Evolutionary conservation across 2,888 invertebrate species (phyloP), one percentile per base, ranked within the genome.

Genomic region (Cyaniris semiargus): DNA sequence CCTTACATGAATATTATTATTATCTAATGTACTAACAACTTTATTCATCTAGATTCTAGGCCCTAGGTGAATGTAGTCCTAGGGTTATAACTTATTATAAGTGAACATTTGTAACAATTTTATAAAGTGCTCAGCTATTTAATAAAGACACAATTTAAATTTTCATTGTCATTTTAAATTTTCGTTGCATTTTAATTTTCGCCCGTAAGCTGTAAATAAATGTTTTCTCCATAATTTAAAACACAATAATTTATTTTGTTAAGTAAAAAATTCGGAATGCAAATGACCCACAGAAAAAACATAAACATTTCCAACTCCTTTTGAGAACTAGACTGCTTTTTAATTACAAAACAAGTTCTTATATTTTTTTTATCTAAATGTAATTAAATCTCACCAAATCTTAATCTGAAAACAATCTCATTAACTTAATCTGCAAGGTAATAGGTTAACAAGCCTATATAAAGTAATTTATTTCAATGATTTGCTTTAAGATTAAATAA

Each of bases 401-500:
- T 72, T 72, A 72, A 72, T 71, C 34, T 71, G 38, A 21, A 71
- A 44, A 38, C 13, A 71, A 71, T 72, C 72, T 23, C 21, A 72
- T 44, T 38, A 44, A 15, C 72, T 44, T 72, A 72, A 72, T 44
- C 21, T 38, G 31, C 21, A 72, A 38, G 21, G 44, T 21, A 72
- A 72, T 72, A 72, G 23, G 72, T 72, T 72, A 44, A 72, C 72
- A 72, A 38, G 72, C 44, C 38, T 72, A 72, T 38, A 38, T 44
- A 38, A 44, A 44, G 23, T 72, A 72, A 72, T 38, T 72, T 38
- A 72, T 72, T 72, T 44, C 13, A 72, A 72, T 66, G 66, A 66
- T 66, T 66, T 66, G 27, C 66, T 31, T 15, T 6, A 6, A 66
- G 66, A 66, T 66, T 27, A 66, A 66, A 31, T 66, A 66, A 27